A percentile compares a stretch with the other conserved stretches of the same genome.
These are phyloP conservation scores for Lota lota DNA, from an alignment of 2,113 vertebrate species.

Conservation along the genomic window DNA sequence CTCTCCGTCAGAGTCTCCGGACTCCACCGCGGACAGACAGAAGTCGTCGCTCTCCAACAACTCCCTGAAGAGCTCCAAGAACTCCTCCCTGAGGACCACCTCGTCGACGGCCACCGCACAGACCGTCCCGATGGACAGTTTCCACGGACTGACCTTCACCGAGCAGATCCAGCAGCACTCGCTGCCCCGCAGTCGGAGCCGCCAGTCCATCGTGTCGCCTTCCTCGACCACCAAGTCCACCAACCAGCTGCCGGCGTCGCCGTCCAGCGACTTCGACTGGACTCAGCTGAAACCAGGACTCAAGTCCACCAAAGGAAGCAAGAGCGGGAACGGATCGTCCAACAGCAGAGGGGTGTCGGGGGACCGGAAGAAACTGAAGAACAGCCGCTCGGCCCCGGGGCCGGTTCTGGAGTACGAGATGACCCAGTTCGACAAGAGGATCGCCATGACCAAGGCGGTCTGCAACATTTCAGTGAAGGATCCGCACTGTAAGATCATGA, in stretches of 20 bases:
- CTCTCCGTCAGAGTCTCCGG: slow-evolving; percentile 93
- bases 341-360: slow-evolving; percentile 81
- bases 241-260: slow-evolving; percentile 84
- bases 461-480: slow-evolving; percentile 75
- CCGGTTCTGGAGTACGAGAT: slow-evolving; percentile 96
- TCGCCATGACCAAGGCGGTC: slow-evolving; percentile 81
- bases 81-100: slow-evolving; percentile 92
- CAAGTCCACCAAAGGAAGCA: slow-evolving; percentile 85
- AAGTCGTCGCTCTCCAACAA: slow-evolving; percentile 96
- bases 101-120: slow-evolving; percentile 95
- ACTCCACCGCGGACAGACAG: slow-evolving; percentile 93
- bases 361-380: slow-evolving; percentile 85
- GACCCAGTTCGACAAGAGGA: slow-evolving; percentile 92
- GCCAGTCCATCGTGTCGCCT: slow-evolving; percentile 94
- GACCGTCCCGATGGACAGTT: slow-evolving; percentile 94
- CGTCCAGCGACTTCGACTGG: slow-evolving; percentile 92
- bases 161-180: slow-evolving; percentile 98
- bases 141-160: slow-evolving; percentile 88
- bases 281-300: slow-evolving; percentile 86
- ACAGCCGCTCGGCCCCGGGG: slow-evolving; percentile 76
- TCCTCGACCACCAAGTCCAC: slow-evolving; percentile 89
- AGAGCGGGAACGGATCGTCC: slow-evolving; percentile 74
- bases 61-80: slow-evolving; percentile 95
- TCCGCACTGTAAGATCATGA: slow-evolving; percentile 83
- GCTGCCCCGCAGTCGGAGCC: slow-evolving; percentile 89